Conservation (phyloP, 2,797 vertebrate genomes). For the Bovichtus variegatus region DNA sequence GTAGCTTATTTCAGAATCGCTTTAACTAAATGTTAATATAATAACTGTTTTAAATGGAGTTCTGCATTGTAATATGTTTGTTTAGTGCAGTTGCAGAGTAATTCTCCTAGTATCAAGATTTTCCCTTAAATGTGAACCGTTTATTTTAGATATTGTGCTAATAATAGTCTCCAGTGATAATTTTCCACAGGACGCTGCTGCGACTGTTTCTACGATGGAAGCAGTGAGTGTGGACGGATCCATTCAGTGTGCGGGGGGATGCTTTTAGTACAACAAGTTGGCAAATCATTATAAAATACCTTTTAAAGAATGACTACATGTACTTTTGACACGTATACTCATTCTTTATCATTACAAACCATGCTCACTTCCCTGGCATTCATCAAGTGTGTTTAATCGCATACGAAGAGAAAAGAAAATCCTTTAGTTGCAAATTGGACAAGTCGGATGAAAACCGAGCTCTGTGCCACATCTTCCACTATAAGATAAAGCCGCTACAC, state of each 20-base stretch:
- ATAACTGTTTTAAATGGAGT: not conserved
- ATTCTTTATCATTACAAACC: rapidly evolving
- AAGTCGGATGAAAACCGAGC: conserved; percentile 79
- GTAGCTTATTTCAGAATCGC: not conserved
- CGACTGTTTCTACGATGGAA: conserved; percentile 67
- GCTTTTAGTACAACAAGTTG: rapidly evolving
- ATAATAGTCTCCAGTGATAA: conserved; percentile 72
- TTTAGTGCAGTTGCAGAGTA: not conserved
- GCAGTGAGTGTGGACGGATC: conserved; percentile 68
- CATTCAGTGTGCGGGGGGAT: conserved; percentile 29
- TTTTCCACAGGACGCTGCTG: conserved; percentile 77
- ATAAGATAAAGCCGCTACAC: conserved; percentile 65
- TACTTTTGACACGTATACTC: rapidly evolving
- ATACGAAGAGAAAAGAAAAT: not conserved
- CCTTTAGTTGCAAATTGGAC: conserved; percentile 49
- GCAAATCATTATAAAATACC: rapidly evolving
- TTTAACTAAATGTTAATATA: not conserved
- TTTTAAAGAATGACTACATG: rapidly evolving
- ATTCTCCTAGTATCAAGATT: conserved; percentile 15
- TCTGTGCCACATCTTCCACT: conserved; percentile 81
- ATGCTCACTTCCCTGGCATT: rapidly evolving
- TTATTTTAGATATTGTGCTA: conserved; percentile 78
- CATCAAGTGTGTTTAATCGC: not conserved
- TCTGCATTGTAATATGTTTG: not conserved
- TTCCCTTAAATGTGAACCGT: conserved; percentile 43